A percentile compares a stretch with the other conserved stretches of the same genome.
Evolutionary conservation across 2,113 vertebrate genomes (phyloP).

Genomic region (Donacobius atricapilla): DNA sequence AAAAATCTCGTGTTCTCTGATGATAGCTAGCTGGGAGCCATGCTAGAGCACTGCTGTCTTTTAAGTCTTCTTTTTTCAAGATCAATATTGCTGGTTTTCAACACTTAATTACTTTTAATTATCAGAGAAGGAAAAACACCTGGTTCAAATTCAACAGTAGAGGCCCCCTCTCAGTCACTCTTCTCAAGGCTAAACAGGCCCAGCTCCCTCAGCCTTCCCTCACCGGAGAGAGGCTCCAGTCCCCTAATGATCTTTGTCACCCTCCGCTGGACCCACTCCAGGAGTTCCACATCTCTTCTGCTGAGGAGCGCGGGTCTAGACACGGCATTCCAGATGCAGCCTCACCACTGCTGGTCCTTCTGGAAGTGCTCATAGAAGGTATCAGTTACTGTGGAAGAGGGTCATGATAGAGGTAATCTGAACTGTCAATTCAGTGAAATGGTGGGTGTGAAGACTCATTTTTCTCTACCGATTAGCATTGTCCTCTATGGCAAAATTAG

Average conservation of each 20-base stretch:
- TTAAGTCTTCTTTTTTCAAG: not conserved
- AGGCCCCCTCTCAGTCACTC: not conserved
- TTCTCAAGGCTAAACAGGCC: not conserved
- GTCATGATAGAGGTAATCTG: not conserved
- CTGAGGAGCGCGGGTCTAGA: not conserved
- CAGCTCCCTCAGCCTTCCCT: not conserved
- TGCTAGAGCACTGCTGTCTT: not conserved
- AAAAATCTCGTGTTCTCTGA: not conserved
- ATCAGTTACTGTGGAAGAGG: not conserved
- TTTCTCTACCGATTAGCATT: not conserved
- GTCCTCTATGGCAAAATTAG: not conserved
- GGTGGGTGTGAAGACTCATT: not conserved
- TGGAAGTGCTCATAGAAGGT: not conserved
- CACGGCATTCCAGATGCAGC: not conserved
- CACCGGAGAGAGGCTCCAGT: not conserved
- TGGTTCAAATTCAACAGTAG: not conserved
- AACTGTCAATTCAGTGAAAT: not conserved
- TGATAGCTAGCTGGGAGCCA: not conserved
- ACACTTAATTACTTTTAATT: not conserved
- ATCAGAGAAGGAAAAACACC: not conserved
- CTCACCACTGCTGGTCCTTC: not conserved
- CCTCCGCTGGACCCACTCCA: rapidly evolving
- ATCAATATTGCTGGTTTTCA: not conserved
- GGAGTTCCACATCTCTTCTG: rapidly evolving
- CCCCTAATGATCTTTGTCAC: not conserved